A percentile compares a stretch with the other conserved stretches of the same genome.
Evolutionary conservation across 2,888 invertebrate genomes (phyloP).

Genomic region (Macaria liturata): DNA sequence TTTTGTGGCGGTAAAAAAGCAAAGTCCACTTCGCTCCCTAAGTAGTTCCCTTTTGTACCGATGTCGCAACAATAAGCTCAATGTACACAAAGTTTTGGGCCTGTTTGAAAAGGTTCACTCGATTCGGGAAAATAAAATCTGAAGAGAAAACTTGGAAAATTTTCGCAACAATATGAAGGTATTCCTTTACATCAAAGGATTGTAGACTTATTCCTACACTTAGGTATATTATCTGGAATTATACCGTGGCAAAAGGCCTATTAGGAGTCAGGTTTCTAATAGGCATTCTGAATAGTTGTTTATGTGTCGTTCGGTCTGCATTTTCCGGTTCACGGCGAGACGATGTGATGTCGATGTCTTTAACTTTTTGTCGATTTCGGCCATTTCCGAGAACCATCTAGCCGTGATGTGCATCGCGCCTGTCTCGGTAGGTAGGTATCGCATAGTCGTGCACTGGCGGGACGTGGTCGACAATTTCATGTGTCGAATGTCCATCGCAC

Average conservation of each 20-base stretch:
- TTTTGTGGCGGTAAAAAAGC: conserved; percentile 72
- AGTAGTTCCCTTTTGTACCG: conserved; percentile 54
- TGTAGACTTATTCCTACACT: neutral
- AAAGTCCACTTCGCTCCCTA: conserved; percentile 54
- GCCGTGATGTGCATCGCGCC: conserved; percentile 38
- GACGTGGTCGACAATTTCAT: conserved; percentile 61
- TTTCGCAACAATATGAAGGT: conserved; percentile 11
- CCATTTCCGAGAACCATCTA: conserved; percentile 49
- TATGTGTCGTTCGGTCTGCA: conserved; percentile 33
- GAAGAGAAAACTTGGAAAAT: conserved; percentile 39
- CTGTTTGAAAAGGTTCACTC: conserved; percentile 47
- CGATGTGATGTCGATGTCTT: conserved; percentile 39
- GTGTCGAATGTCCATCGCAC: conserved; percentile 57
- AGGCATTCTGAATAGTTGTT: conserved; percentile 27
- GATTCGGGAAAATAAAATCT: conserved; percentile 43
- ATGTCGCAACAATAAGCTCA: conserved; percentile 47
- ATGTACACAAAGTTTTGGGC: conserved; percentile 51
- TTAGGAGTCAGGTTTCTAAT: conserved; percentile 9
- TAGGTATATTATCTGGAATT: too few species aligned
- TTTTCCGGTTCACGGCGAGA: conserved; percentile 39
- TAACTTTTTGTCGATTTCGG: conserved; percentile 54
- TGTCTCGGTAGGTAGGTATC: conserved; percentile 19
- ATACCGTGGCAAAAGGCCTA: neutral
- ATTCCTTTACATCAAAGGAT: conserved; percentile 14
- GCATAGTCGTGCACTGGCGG: conserved; percentile 48